Evolutionary conservation across 2,113 vertebrate genomes (phyloP).

Genomic region (Saguinus imperator): DNA sequence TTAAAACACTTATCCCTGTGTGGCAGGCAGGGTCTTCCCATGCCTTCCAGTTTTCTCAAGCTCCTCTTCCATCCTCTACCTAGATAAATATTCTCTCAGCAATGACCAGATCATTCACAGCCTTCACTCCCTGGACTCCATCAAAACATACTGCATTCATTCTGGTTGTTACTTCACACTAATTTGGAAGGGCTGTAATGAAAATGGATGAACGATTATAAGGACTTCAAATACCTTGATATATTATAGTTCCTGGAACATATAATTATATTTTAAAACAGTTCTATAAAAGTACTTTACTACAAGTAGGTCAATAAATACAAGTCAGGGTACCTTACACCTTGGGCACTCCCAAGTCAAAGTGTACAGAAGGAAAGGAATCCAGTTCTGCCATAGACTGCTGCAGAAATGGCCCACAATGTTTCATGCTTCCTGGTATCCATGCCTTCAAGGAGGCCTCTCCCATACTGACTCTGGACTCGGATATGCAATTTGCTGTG

Average conservation of each 20-base stretch:
- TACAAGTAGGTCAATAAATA: background rate
- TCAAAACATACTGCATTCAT: background rate
- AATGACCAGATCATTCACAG: background rate
- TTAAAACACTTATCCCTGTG: background rate
- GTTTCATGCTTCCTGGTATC: background rate
- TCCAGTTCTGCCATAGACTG: fast-evolving
- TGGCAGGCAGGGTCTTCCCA: background rate
- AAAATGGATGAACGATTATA: background rate
- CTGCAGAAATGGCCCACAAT: fast-evolving
- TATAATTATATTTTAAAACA: background rate
- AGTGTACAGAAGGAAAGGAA: background rate
- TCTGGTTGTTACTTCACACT: background rate
- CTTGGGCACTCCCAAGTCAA: background rate
- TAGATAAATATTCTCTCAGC: background rate
- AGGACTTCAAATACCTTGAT: background rate
- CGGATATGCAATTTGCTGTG: background rate
- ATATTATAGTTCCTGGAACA: background rate
- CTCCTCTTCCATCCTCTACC: background rate
- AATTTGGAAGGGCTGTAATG: background rate
- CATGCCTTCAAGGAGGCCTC: background rate
- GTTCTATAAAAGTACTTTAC: background rate
- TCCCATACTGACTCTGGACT: background rate
- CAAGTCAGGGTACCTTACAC: background rate
- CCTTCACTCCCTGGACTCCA: background rate
- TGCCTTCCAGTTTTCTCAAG: background rate